Percentiles rank a stretch among this genome's conserved stretches.
phyloP scores from a whole-genome alignment of 2,888 invertebrate genomes.

The Neocrepidodera transversa region DNA sequence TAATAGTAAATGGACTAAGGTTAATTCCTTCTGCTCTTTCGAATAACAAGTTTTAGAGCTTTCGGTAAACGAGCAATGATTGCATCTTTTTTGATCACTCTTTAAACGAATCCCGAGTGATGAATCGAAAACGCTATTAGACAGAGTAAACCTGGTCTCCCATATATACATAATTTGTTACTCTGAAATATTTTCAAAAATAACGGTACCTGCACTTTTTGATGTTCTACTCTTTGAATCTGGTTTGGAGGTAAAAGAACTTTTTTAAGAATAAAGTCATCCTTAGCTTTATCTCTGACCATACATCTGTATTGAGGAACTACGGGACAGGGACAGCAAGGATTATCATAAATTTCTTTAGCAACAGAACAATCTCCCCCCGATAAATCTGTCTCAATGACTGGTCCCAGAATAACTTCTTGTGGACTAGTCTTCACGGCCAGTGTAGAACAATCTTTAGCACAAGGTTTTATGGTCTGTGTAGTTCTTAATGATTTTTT shows the following conservation, averaged over 20 bases:
- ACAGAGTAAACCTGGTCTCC: too few relatives aligned
- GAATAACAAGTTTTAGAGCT: too few relatives aligned
- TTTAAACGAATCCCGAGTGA: too few relatives aligned
- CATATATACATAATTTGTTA: too few relatives aligned
- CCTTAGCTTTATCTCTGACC: constrained; percentile 16
- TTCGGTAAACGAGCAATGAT: too few relatives aligned
- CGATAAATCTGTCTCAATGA: background rate
- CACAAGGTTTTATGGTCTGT: constrained; percentile 15
- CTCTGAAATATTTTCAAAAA: background rate
- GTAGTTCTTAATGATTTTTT: constrained; percentile 25
- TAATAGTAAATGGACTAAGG: too few relatives aligned
- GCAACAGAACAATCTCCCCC: background rate
- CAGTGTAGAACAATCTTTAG: constrained; percentile 12
- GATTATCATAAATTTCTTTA: background rate
- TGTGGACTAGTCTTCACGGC: constrained; percentile 4
- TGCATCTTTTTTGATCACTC: too few relatives aligned
- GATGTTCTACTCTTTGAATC: constrained; percentile 8
- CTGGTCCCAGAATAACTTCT: constrained; percentile 28
- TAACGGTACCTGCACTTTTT: constrained; percentile 19
- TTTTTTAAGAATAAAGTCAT: constrained; percentile 23
- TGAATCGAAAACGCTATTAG: too few relatives aligned
- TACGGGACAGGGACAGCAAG: background rate
- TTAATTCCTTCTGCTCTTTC: too few relatives aligned
- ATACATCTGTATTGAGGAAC: background rate
- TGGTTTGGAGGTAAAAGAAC: constrained; percentile 20